phyloP scores from a whole-genome alignment of 1,140 invertebrate genomes.

The Drosophila kohkoa region DNA sequence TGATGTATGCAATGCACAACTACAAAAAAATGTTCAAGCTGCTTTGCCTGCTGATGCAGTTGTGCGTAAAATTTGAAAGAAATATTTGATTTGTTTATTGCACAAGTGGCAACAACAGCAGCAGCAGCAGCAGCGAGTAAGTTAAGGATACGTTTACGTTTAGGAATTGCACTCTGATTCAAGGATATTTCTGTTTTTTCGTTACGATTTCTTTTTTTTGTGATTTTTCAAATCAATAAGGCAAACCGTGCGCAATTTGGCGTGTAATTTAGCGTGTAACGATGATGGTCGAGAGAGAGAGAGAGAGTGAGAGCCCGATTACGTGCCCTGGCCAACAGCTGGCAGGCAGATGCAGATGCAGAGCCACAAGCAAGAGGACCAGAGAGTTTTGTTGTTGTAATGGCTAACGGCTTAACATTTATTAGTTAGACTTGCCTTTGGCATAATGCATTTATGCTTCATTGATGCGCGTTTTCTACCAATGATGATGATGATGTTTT shows the following conservation, averaged over 20 bases:
- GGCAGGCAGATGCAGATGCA: not conserved
- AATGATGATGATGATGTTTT: slow-evolving; percentile 31
- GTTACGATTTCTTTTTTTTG: slow-evolving; percentile 20
- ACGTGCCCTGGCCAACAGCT: slow-evolving; percentile 6
- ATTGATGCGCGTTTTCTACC: slow-evolving; percentile 68
- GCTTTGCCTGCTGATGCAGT: slow-evolving; percentile 59
- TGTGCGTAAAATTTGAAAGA: slow-evolving; percentile 75
- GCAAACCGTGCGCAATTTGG: slow-evolving; percentile 74
- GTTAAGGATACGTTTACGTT: slow-evolving; percentile 38
- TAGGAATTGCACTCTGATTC: slow-evolving; percentile 43
- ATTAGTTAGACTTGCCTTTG: slow-evolving; percentile 76
- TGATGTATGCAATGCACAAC: slow-evolving; percentile 49
- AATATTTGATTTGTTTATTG: slow-evolving; percentile 82
- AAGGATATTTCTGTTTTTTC: slow-evolving; percentile 6
- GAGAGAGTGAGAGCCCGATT: slow-evolving; percentile 5
- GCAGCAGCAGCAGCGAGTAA: not conserved
- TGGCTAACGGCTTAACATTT: slow-evolving; percentile 63
- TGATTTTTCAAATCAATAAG: slow-evolving; percentile 73
- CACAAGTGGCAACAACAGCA: slow-evolving; percentile 52
- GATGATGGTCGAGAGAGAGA: slow-evolving; percentile 64
- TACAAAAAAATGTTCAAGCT: slow-evolving; percentile 37
- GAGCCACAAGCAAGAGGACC: not conserved
- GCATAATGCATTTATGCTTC: slow-evolving; percentile 77
- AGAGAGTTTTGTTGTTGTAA: slow-evolving; percentile 36
- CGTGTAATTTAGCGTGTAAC: slow-evolving; percentile 82